A percentile compares a stretch with the other conserved stretches of the same genome.
phyloP scores from a whole-genome alignment of 2,797 vertebrate species.

The Crocidura indochinensis region DNA sequence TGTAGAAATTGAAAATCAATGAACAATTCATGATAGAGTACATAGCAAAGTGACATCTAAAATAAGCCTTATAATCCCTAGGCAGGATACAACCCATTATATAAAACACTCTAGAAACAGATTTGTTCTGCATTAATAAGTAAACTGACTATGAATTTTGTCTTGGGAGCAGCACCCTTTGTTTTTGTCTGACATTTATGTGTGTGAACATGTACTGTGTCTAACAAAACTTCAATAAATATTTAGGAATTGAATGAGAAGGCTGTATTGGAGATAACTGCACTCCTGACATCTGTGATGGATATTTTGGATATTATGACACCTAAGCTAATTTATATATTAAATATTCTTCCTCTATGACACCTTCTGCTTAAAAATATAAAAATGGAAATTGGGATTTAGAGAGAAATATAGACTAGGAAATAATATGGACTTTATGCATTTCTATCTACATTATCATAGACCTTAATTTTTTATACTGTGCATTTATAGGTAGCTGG shows the following conservation, averaged over 20 bases:
- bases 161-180: background rate
- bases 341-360: fast-evolving
- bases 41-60: background rate
- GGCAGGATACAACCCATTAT: background rate
- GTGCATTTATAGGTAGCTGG: fast-evolving
- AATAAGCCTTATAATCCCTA: no score
- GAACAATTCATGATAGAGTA: background rate
- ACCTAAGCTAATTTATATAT: fast-evolving
- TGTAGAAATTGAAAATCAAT: background rate
- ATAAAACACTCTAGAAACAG: fast-evolving
- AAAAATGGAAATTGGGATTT: background rate
- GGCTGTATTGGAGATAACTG: fast-evolving
- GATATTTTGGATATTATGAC: no score
- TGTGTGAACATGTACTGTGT: background rate
- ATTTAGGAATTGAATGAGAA: background rate
- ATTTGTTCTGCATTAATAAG: fast-evolving
- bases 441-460: fast-evolving
- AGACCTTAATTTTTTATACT: background rate
- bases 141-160: background rate
- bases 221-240: background rate
- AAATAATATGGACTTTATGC: background rate
- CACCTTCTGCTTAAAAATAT: background rate
- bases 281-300: fast-evolving
- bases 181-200: background rate
- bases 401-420: background rate